A percentile compares a stretch with the other conserved stretches of the same genome.
These are phyloP conservation scores for Acridotheres tristis DNA, from an alignment of 2,797 vertebrate species.

Conservation along the genomic window DNA sequence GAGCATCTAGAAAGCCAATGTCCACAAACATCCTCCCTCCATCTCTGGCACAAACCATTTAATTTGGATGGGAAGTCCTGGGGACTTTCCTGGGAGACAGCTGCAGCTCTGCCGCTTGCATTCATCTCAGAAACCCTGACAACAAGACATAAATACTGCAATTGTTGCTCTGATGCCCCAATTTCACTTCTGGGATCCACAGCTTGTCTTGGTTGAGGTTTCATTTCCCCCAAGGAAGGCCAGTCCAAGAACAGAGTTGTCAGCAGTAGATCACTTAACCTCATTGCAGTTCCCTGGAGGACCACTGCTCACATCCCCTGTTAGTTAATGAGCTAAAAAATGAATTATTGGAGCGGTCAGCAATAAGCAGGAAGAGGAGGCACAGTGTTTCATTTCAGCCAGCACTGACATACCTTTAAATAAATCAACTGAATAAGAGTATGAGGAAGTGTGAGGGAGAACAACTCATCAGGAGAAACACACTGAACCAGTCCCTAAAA, in stretches of 20 bases:
- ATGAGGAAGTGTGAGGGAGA: slow-evolving; percentile 14
- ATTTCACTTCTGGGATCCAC: slow-evolving; percentile 31
- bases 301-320: slow-evolving; percentile 74
- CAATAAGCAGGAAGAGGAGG: slow-evolving; percentile 73
- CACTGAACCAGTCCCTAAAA: slow-evolving; percentile 7
- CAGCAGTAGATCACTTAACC: slow-evolving; percentile 75
- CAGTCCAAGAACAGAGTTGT: slow-evolving; percentile 77
- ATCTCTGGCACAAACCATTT: background rate
- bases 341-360: slow-evolving; percentile 78
- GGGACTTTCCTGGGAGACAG: background rate
- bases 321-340: slow-evolving; percentile 84
- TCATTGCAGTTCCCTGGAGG: slow-evolving; percentile 69
- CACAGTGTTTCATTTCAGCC: slow-evolving; percentile 60
- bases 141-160: background rate
- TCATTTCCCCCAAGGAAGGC: slow-evolving; percentile 73
- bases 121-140: background rate
- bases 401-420: slow-evolving; percentile 75
- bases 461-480: slow-evolving; percentile 33
- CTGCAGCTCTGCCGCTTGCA: rapidly evolving
- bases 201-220: slow-evolving; percentile 30
- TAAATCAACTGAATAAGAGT: slow-evolving; percentile 70
- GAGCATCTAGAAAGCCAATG: background rate
- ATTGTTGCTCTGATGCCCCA: background rate
- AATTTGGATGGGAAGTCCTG: background rate
- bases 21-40: background rate